Evolutionary conservation across 2,797 vertebrate genomes (phyloP).

Genomic region (Diplodus puntazzo): DNA sequence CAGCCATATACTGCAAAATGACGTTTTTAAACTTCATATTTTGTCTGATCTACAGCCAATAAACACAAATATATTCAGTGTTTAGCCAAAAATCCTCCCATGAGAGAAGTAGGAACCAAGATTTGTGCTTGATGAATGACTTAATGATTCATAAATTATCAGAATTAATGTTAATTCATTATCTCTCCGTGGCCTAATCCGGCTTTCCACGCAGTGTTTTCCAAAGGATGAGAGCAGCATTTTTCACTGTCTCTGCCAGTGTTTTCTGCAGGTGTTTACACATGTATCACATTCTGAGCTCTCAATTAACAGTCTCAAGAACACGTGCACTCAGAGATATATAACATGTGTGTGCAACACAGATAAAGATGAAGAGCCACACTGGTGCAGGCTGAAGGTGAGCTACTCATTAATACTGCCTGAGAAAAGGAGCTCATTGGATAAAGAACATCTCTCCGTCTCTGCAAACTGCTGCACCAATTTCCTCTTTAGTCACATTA

Average conservation of each 20-base stretch:
- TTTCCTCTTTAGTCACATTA: not conserved
- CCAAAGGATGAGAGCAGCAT: not conserved
- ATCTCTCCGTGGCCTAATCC: not conserved
- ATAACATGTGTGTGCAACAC: not conserved
- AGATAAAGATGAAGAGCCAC: not conserved
- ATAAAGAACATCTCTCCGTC: not conserved
- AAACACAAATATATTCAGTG: not conserved
- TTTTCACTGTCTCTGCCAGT: not conserved
- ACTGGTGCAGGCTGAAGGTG: constrained; percentile 8
- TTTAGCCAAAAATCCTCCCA: not conserved
- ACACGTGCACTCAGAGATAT: not conserved
- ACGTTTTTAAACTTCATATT: too few relatives aligned
- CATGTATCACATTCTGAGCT: not conserved
- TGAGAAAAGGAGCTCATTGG: constrained; percentile 22
- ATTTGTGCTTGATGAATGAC: not conserved
- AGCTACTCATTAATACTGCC: constrained; percentile 16
- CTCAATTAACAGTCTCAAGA: not conserved
- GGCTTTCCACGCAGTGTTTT: too few relatives aligned
- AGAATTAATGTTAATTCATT: not conserved
- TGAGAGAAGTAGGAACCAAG: not conserved
- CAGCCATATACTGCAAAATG: too few relatives aligned
- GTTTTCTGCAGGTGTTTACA: not conserved
- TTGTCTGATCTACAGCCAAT: too few relatives aligned
- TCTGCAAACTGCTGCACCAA: not conserved
- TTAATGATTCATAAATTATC: not conserved